phyloP scores from a whole-genome alignment of 2,797 vertebrate genomes.

The Danionella dracula region DNA sequence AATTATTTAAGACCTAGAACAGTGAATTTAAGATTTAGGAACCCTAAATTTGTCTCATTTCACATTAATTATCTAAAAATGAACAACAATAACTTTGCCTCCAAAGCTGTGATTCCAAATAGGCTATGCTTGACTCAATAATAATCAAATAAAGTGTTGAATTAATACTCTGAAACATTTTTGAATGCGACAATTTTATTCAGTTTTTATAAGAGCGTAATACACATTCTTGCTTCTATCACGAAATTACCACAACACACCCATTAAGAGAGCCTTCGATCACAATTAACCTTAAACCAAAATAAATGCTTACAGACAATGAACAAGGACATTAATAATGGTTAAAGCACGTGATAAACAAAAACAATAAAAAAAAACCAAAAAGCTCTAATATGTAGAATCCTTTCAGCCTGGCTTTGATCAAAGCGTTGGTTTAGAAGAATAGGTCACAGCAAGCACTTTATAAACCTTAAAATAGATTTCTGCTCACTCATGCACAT shows the following conservation, averaged over 20 bases:
- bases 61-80: too few species aligned
- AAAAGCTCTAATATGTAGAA: not conserved
- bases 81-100: too few species aligned
- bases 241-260: not conserved
- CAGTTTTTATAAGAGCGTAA: not conserved
- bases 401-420: not conserved
- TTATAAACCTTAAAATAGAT: slow-evolving; percentile 11
- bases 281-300: not conserved
- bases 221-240: slow-evolving; percentile 19
- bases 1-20: too few species aligned
- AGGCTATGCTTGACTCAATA: too few species aligned
- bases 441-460: not conserved
- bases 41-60: too few species aligned
- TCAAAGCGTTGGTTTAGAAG: slow-evolving; percentile 6
- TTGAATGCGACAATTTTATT: slow-evolving; percentile 12
- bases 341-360: too few species aligned
- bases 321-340: too few species aligned
- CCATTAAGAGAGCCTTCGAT: not conserved
- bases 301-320: not conserved
- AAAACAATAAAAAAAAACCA: not conserved
- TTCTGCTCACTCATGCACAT: not conserved
- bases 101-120: too few species aligned
- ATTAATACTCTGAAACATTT: not conserved
- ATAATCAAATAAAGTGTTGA: too few species aligned
- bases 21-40: too few species aligned